Evolutionary conservation across 2,888 invertebrate species (phyloP).

Genomic region (Pammene fasciana): DNA sequence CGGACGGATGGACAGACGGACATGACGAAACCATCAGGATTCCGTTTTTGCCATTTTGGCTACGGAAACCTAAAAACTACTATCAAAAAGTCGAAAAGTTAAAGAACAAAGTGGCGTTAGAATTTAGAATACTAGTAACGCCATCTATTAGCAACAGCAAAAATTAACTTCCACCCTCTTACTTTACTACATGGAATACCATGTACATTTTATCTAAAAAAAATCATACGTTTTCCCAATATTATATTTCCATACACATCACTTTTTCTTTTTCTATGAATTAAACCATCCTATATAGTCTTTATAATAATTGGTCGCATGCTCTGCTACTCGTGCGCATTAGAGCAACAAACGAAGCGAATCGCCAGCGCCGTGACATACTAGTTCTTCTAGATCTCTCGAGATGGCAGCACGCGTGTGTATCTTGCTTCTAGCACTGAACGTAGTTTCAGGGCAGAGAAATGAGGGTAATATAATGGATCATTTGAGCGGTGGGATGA

Average conservation of each 20-base stretch:
- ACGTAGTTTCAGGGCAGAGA: slow-evolving; percentile 56
- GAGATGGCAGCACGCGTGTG: slow-evolving; percentile 73
- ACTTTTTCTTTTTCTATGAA: too few relatives aligned
- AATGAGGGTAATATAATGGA: slow-evolving; percentile 70
- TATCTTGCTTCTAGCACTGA: slow-evolving; percentile 54
- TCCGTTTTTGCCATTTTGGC: too few relatives aligned
- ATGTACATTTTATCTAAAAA: too few relatives aligned
- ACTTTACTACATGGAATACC: background rate
- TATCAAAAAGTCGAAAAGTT: too few relatives aligned
- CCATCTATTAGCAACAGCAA: slow-evolving; percentile 51
- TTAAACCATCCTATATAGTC: slow-evolving; percentile 57
- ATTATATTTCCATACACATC: too few relatives aligned
- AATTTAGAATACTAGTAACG: slow-evolving; percentile 46
- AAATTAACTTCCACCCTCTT: background rate
- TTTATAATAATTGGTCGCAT: slow-evolving; percentile 52
- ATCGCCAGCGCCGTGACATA: slow-evolving; percentile 46
- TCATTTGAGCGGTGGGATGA: slow-evolving; percentile 70
- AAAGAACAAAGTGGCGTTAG: background rate
- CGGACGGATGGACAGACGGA: too few relatives aligned
- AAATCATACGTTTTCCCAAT: too few relatives aligned
- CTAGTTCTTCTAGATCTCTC: slow-evolving; percentile 57
- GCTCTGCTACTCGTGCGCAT: slow-evolving; percentile 67
- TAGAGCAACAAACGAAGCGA: slow-evolving; percentile 67
- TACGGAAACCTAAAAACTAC: too few relatives aligned
- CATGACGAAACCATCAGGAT: too few relatives aligned